These are phyloP conservation scores for Sycophila texana DNA, from an alignment of 2,888 invertebrate genomes.

Conservation along the genomic window DNA sequence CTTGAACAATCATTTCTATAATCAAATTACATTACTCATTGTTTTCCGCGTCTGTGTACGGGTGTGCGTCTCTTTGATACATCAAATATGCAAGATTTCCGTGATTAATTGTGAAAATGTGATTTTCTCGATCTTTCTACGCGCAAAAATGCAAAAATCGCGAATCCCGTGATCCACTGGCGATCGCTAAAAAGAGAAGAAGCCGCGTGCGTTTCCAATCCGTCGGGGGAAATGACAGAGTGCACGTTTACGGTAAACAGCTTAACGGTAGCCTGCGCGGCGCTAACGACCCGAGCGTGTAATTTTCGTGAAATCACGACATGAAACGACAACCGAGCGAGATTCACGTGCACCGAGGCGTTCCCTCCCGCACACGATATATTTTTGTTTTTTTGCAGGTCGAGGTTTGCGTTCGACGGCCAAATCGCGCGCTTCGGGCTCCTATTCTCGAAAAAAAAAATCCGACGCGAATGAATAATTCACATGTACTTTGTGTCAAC, in stretches of 20 bases:
- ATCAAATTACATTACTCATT: too few species aligned
- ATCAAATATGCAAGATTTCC: too few species aligned
- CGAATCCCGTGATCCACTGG: too few species aligned
- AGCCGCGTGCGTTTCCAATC: neutral
- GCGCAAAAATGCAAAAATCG: too few species aligned
- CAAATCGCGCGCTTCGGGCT: conserved; percentile 17
- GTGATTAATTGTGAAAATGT: too few species aligned
- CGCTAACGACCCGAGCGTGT: conserved; percentile 51
- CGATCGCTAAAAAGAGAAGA: neutral
- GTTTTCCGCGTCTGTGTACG: too few species aligned
- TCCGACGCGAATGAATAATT: neutral
- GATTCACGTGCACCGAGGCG: conserved; percentile 14
- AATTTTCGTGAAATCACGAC: conserved; percentile 53
- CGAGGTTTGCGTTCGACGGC: neutral
- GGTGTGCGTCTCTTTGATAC: too few species aligned
- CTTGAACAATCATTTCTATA: too few species aligned
- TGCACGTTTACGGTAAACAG: conserved; percentile 46
- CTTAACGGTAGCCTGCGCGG: conserved; percentile 49
- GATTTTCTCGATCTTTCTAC: too few species aligned
- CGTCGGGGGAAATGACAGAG: conserved; percentile 34
- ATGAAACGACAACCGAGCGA: neutral
- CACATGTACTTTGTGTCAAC: conserved; percentile 15
- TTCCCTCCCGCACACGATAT: too few species aligned
- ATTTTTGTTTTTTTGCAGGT: neutral
- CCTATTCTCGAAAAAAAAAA: neutral